Base-by-base conservation (phyloP, 2,113 vertebrate genomes). In the Apteryx mantelli region DNA sequence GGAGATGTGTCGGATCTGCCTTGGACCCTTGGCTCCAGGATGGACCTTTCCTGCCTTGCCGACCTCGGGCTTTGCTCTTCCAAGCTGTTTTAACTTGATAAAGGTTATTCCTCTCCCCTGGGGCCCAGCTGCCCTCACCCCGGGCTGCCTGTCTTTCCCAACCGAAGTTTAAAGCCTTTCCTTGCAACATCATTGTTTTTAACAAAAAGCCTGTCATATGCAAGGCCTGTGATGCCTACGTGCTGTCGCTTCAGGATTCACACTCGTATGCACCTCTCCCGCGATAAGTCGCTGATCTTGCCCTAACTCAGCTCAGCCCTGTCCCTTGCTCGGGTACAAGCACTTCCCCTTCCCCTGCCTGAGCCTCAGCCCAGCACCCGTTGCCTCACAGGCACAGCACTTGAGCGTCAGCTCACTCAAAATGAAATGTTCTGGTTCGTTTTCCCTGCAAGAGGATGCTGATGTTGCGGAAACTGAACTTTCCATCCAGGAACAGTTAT, bases 241-340 rank as follows among this genome's bases (percentile, higher is more conserved):
- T 19, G 84, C 52, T 21, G 3, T 2, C 56, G 56, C 56, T 74
- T 50, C 63, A 52, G 79, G 17, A 28, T 22, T 15, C 20, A 32
- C 13, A 2, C 9, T 22, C 28, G 22, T 20, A 8, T 32, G 8
- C 74, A 5, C 16, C 44, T 60, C 16, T 3, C 56, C 56, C 1
- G 14, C 40, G 75, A 15, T 20, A 25, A 53, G 38, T 12, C 64
- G 14, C 79, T 70, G 71, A 12, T 32, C 28, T 42, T 24, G 5
- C 17, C 44, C 38, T 25, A 7, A 26, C 25, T 32, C 21, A 36
- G 61, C 36, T 50, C 66, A 15, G 22, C 9, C 24, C 15, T 48
- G 50, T 56, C 53, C 36, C 58, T 65, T 0, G 0, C 52, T 32
- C 0, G 3, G 82, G 52, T 52, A 79, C 46, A 38, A n/a, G 52